phyloP scores from a whole-genome alignment of 2,797 vertebrate genomes.

The Rachycentron canadum region DNA sequence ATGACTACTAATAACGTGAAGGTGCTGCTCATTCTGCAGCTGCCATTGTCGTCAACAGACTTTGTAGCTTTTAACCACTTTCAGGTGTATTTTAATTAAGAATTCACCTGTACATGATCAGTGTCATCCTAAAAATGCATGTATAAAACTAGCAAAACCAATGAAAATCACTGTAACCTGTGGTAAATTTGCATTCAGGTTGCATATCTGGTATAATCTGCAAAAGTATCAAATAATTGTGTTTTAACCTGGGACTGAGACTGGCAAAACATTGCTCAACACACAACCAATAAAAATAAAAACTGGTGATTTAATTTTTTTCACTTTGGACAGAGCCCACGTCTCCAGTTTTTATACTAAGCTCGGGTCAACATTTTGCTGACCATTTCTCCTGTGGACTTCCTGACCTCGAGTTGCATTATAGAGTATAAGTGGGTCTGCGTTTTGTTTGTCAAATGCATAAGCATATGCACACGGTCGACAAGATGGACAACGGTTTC shows the following conservation, averaged over 20 bases:
- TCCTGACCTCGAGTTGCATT: no score
- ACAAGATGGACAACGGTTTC: no score
- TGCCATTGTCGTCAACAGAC: background rate
- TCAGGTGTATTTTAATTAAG: background rate
- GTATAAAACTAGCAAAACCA: background rate
- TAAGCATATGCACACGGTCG: no score
- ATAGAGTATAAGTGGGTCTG: no score
- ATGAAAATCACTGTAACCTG: background rate
- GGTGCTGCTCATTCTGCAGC: background rate
- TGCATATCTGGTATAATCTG: background rate
- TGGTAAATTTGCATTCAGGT: background rate
- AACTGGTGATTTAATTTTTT: no score
- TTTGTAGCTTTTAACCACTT: background rate
- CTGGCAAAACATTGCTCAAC: no score
- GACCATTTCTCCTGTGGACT: no score
- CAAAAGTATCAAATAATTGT: background rate
- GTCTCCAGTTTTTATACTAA: background rate
- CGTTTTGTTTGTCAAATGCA: background rate
- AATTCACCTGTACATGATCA: no score
- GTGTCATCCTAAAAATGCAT: background rate
- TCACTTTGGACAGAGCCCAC: no score
- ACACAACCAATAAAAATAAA: no score
- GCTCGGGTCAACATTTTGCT: background rate
- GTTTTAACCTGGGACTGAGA: no score
- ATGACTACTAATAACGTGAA: background rate